A percentile compares a stretch with the other conserved stretches of the same genome.
Evolutionary conservation across 2,888 invertebrate species (phyloP).

Genomic region (Sminthurides aquaticus): DNA sequence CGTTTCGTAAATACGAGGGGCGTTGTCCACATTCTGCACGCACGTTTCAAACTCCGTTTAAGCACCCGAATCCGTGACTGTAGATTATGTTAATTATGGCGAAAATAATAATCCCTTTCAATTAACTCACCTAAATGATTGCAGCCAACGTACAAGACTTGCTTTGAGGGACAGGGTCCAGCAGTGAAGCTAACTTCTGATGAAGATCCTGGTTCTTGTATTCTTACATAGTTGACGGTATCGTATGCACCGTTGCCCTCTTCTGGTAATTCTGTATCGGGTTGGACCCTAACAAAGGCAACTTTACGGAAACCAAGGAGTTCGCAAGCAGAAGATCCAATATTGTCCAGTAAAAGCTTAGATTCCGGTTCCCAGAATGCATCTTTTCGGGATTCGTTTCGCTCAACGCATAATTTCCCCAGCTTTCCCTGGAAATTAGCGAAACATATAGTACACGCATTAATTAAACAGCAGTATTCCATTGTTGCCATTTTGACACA

Average conservation of each 20-base stretch:
- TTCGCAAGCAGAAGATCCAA: conserved; percentile 42
- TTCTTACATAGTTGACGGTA: conserved; percentile 64
- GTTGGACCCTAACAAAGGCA: conserved; percentile 59
- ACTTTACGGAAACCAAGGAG: conserved; percentile 55
- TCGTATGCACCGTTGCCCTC: conserved; percentile 25
- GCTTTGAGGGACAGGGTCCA: conserved; percentile 64
- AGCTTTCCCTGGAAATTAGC: conserved; percentile 34
- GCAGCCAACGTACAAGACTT: conserved; percentile 72
- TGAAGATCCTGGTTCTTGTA: conserved; percentile 67
- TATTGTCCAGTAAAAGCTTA: conserved; percentile 38
- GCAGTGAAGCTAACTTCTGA: conserved; percentile 73
- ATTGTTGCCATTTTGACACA: background rate
- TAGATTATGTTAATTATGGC: background rate
- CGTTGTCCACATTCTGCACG: conserved; percentile 65
- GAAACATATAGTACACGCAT: too few relatives aligned
- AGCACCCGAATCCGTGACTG: too few relatives aligned
- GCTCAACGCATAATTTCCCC: conserved; percentile 41
- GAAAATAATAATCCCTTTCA: background rate
- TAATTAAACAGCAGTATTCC: background rate
- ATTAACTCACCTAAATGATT: conserved; percentile 60
- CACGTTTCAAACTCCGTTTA: too few relatives aligned
- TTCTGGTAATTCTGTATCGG: conserved; percentile 51
- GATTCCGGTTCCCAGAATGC: conserved; percentile 38
- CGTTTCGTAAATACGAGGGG: conserved; percentile 48
- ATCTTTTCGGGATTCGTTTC: conserved; percentile 30